These are phyloP conservation scores for Colius striatus DNA, from an alignment of 2,113 vertebrate genomes.

Conservation along the genomic window DNA sequence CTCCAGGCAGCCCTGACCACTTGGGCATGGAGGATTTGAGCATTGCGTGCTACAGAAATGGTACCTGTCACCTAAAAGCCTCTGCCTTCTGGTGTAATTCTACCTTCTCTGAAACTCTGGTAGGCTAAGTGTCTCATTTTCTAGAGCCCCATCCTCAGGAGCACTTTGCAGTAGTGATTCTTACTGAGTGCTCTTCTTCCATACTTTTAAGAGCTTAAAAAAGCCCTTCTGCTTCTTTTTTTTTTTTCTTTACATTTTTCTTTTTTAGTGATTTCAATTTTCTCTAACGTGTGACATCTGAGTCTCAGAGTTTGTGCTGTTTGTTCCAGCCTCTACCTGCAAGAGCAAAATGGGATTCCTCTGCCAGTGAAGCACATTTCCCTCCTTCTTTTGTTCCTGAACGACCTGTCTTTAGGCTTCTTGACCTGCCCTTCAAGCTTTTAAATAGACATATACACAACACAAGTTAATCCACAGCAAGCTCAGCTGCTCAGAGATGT, in stretches of 20 bases:
- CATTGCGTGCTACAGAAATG: not conserved
- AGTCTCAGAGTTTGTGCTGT: not conserved
- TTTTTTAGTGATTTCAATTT: not conserved
- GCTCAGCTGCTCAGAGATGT: not conserved
- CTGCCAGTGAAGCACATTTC: not conserved
- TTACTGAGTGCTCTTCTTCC: not conserved
- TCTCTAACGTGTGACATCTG: not conserved
- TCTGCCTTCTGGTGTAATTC: slow-evolving; percentile 20
- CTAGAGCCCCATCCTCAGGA: not conserved
- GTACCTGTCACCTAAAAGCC: not conserved
- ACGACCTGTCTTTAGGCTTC: not conserved
- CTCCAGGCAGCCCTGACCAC: not conserved
- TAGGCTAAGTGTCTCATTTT: not conserved
- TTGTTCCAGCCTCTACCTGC: not conserved
- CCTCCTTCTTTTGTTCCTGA: not conserved
- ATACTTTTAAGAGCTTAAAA: slow-evolving; percentile 16
- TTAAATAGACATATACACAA: not conserved
- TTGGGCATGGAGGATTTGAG: not conserved
- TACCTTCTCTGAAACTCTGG: not conserved
- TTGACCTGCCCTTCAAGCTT: slow-evolving; percentile 1
- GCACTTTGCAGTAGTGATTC: not conserved
- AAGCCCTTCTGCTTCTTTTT: accelerated
- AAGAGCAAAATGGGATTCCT: not conserved
- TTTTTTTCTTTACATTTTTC: not conserved
- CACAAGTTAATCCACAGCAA: not conserved